These are phyloP conservation scores for Ooceraea biroi DNA, from an alignment of 1,140 invertebrate genomes.

Conservation along the genomic window DNA sequence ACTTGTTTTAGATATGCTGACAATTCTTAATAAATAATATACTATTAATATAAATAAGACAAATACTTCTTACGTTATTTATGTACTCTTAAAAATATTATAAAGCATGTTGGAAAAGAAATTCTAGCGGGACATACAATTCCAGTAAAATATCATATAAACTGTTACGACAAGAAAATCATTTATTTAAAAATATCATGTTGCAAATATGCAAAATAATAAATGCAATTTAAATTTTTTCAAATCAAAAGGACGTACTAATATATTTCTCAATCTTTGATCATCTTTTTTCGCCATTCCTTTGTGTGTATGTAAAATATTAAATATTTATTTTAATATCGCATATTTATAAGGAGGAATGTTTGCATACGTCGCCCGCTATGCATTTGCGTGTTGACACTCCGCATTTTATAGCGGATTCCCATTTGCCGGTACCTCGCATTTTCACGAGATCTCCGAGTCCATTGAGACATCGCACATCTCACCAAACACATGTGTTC, in stretches of 20 bases:
- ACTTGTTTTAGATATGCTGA: not conserved
- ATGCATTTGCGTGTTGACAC: constrained; percentile 10
- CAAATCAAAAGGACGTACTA: not conserved
- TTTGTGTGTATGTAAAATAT: not conserved
- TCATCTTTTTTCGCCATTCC: not conserved
- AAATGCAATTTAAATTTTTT: not conserved
- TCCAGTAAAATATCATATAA: constrained; percentile 5
- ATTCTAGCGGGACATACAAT: not conserved
- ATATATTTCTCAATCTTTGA: constrained; percentile 28
- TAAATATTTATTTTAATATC: constrained; percentile 48
- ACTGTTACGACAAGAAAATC: not conserved
- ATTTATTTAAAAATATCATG: constrained; percentile 14
- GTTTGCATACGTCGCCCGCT: not conserved
- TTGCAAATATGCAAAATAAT: not conserved
- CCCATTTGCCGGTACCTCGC: not conserved
- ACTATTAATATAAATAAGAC: not conserved
- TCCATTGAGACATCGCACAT: not conserved
- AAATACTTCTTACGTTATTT: not conserved
- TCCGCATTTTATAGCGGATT: constrained; percentile 13
- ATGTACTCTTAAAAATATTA: not conserved
- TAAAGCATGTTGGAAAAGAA: not conserved
- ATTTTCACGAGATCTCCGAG: not conserved
- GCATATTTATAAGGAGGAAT: constrained; percentile 33
- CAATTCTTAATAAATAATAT: not conserved
- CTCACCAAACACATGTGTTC: not conserved